Base-by-base conservation (phyloP, 1,140 invertebrate genomes). In the Aphidius gifuensis region DNA sequence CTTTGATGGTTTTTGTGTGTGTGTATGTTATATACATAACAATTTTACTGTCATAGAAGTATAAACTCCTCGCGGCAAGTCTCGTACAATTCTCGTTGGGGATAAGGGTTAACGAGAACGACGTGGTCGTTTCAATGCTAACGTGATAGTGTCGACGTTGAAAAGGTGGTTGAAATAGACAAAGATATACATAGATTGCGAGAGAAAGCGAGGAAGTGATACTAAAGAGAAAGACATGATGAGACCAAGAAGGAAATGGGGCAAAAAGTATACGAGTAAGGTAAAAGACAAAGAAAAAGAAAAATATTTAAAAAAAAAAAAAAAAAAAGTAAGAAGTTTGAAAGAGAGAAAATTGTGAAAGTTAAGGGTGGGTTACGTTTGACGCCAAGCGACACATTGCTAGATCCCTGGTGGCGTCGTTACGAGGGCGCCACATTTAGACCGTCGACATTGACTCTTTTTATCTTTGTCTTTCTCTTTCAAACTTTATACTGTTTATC, bases 341-440 rank as follows among this genome's bases (percentile, higher is more conserved):
- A 32, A 32, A 32, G 4, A 32, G 4, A 32, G 4, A 32, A 32
- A 32, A 32, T 32, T 3, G 23, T 32, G 4, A 32, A 32, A 32
- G 23, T 32, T 32, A 44, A 44, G 9, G 43, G 44, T 23, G n/a
- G 46, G 42, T 6, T 43, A 58, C 40, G 21, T 61, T 53, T 54
- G 62, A 64, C 62, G 58, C 57, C 58, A 53, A 47, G 58, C 56
- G 51, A 58, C 56, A 51, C 61, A 42, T 56, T 32, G 58, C 51
- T 61, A 61, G 58, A 64, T 68, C 64, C 66, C 66, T 64, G 64
- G 66, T 61, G 64, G 65, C 66, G 66, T 68, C 66, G 64, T 68
- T 66, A 66, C 64, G 64, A 66, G 60, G 66, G 66, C 66, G 66
- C 60, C 66, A 58, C 66, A 61, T 66, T 68, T 68, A 65, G 64